These are phyloP conservation scores for Drosophila bunnanda DNA, from an alignment of 2,888 invertebrate genomes.

Conservation along the genomic window DNA sequence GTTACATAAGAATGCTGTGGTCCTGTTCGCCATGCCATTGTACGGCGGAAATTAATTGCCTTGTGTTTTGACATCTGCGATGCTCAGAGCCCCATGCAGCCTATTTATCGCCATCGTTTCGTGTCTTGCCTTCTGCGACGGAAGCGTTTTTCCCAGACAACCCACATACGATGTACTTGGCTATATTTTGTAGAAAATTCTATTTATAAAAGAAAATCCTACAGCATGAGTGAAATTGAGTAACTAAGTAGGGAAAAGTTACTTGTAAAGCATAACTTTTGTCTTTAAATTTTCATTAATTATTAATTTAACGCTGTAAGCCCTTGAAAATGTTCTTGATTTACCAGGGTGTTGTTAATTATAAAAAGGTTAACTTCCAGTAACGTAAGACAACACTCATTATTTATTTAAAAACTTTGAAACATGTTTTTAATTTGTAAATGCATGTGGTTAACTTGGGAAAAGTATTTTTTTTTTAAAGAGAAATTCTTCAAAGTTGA, in stretches of 20 bases:
- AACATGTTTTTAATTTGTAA: neutral
- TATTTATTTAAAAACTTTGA: neutral
- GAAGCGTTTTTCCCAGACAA: slow-evolving; percentile 57
- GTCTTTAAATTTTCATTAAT: neutral
- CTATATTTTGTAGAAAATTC: neutral
- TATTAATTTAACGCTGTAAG: neutral
- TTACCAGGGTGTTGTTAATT: slow-evolving; percentile 3
- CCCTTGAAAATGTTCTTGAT: neutral
- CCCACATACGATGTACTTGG: slow-evolving; percentile 6
- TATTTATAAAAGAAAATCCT: slow-evolving; percentile 5
- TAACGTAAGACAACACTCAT: slow-evolving; percentile 1
- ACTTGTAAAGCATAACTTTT: neutral
- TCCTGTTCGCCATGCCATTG: slow-evolving; percentile 58
- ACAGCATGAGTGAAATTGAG: neutral
- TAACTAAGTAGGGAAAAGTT: neutral
- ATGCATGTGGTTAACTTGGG: neutral
- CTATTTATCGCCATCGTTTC: slow-evolving; percentile 36
- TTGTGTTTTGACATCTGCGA: slow-evolving; percentile 64
- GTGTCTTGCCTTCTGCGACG: slow-evolving; percentile 68
- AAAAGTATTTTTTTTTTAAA: neutral
- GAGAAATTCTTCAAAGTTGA: neutral
- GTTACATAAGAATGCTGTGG: slow-evolving; percentile 24
- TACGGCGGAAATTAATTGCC: slow-evolving; percentile 75
- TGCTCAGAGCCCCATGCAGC: slow-evolving; percentile 15
- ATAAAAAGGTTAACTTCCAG: neutral